phyloP scores from a whole-genome alignment of 2,113 vertebrate species.

The Petromus typicus region DNA sequence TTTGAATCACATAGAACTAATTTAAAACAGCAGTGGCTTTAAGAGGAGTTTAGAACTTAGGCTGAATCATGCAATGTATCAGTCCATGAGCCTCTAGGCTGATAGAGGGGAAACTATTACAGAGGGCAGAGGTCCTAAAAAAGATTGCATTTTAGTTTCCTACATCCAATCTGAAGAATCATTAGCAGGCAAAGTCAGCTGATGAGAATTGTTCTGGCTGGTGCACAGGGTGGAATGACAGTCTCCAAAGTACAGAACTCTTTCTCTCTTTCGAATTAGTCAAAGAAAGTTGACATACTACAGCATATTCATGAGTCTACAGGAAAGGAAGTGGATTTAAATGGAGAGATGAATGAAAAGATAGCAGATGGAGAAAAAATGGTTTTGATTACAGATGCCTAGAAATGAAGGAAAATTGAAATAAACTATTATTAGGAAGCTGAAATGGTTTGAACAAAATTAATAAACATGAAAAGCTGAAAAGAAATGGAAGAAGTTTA shows the following conservation, averaged over 20 bases:
- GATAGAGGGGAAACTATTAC: neutral
- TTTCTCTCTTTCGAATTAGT: conserved; percentile 69
- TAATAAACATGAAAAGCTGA: conserved; percentile 46
- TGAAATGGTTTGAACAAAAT: conserved; percentile 50
- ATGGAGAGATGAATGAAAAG: conserved; percentile 73
- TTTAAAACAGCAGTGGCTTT: conserved; percentile 49
- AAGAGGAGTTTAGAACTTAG: conserved; percentile 15
- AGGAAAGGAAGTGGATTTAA: conserved; percentile 66
- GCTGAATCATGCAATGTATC: neutral
- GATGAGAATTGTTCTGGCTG: conserved; percentile 71
- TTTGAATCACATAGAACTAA: conserved; percentile 28
- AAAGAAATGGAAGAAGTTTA: conserved; percentile 27
- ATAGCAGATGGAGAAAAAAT: conserved; percentile 67
- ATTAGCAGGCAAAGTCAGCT: conserved; percentile 58
- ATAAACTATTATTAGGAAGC: conserved; percentile 57
- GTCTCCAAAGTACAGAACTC: conserved; percentile 61
- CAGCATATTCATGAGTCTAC: conserved; percentile 74
- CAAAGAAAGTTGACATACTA: conserved; percentile 69
- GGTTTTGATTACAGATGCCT: conserved; percentile 69
- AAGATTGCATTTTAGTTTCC: conserved; percentile 3
- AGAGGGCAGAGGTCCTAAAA: neutral
- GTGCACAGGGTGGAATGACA: conserved; percentile 62
- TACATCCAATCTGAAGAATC: conserved; percentile 17
- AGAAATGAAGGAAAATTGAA: conserved; percentile 58
- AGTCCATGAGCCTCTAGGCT: neutral